Conservation (phyloP, 2,113 vertebrate species). For the Sclerurus mexicanus region DNA sequence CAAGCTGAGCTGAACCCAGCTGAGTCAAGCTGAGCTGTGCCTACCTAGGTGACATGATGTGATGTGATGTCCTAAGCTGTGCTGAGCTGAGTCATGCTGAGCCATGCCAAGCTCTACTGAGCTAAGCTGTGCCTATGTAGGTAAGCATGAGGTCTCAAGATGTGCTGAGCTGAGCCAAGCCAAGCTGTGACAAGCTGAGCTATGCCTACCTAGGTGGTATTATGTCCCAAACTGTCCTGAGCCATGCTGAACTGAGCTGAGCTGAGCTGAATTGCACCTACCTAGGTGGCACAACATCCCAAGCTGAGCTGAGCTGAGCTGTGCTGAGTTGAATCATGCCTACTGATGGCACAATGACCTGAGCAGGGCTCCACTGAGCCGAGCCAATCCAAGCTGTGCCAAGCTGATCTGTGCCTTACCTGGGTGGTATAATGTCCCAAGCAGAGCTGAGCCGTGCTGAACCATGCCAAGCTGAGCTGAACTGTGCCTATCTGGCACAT, state of each 20-base stretch:
- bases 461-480: neutral
- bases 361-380: neutral
- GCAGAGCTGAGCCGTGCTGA: neutral
- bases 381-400: neutral
- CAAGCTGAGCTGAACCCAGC: neutral
- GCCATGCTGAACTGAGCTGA: neutral
- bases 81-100: neutral
- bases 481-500: too few relatives aligned
- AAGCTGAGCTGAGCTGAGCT: accelerated
- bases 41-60: neutral
- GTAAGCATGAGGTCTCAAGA: neutral
- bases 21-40: neutral
- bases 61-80: neutral
- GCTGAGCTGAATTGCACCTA: neutral
- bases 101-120: neutral
- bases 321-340: accelerated
- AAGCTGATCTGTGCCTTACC: neutral
- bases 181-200: neutral
- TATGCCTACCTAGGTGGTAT: neutral
- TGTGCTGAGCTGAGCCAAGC: neutral
- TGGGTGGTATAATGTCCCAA: neutral
- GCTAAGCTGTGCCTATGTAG: neutral
- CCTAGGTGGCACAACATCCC: neutral
- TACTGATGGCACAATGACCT: neutral
- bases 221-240: neutral